Evolutionary conservation across 2,888 invertebrate genomes (phyloP).

Genomic region (Molanna angustata): DNA sequence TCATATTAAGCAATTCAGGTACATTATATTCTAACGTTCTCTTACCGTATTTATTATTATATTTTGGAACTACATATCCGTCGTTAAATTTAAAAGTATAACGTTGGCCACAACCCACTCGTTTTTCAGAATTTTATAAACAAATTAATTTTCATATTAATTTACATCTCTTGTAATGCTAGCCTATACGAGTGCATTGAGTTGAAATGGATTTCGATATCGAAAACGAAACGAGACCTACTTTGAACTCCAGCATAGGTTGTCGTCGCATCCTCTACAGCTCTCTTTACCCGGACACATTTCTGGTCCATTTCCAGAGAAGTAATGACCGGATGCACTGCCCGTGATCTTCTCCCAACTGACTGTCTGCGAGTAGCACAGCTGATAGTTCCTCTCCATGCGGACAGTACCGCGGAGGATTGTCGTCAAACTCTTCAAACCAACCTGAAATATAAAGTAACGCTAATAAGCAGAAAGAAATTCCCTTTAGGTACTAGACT

Average conservation of each 20-base stretch:
- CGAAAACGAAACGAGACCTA: no score
- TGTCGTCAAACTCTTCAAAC: constrained; percentile 65
- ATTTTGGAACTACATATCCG: no score
- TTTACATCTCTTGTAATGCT: no score
- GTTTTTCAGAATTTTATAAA: no score
- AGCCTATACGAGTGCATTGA: no score
- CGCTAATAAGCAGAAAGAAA: not conserved
- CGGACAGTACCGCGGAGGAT: constrained; percentile 81
- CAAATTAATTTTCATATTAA: no score
- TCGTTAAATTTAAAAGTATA: no score
- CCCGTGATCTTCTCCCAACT: constrained; percentile 46
- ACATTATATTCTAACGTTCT: no score
- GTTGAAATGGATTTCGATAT: no score
- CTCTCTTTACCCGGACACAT: constrained; percentile 41
- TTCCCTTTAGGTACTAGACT: not conserved
- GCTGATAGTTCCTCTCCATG: constrained; percentile 68
- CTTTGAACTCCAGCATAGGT: constrained; percentile 49
- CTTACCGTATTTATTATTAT: no score
- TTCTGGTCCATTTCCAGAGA: constrained; percentile 32
- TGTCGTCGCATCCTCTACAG: constrained; percentile 39
- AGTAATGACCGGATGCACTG: constrained; percentile 40
- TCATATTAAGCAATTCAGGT: no score
- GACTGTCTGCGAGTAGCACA: constrained; percentile 68
- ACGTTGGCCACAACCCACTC: no score
- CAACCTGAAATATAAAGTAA: constrained; percentile 57